phyloP scores from a whole-genome alignment of 2,113 vertebrate genomes.

The Solea senegalensis region DNA sequence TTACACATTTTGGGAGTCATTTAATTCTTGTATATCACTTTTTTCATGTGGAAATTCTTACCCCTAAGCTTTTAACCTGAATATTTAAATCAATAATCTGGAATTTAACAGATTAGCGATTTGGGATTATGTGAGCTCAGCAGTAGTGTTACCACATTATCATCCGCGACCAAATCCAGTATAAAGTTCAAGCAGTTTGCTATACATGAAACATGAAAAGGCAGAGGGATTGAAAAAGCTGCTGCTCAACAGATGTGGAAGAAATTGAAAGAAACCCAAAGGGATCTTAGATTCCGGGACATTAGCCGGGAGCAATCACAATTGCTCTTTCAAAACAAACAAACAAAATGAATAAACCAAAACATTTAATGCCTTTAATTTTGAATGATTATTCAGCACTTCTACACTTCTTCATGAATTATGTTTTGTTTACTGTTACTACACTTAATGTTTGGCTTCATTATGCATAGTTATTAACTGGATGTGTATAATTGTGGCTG shows the following conservation, averaged over 20 bases:
- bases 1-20: not conserved
- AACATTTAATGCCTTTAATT: no score
- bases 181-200: no score
- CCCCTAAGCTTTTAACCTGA: slow-evolving; percentile 14
- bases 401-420: no score
- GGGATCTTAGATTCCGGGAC: not conserved
- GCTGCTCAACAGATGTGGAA: not conserved
- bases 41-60: slow-evolving; percentile 9
- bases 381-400: no score
- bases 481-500: no score
- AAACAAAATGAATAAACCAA: not conserved
- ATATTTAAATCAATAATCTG: slow-evolving; percentile 5
- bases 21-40: no score
- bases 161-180: slow-evolving; percentile 5
- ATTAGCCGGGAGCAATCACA: not conserved
- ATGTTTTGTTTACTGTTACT: no score
- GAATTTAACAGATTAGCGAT: slow-evolving; percentile 9
- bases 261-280: not conserved
- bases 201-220: not conserved
- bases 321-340: not conserved
- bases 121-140: slow-evolving; percentile 11
- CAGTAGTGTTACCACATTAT: slow-evolving; percentile 23
- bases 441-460: no score
- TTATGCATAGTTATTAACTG: no score
- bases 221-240: not conserved